A percentile compares a stretch with the other conserved stretches of the same genome.
Evolutionary conservation across 2,888 invertebrate species (phyloP).

Genomic region (Amitus sp.): DNA sequence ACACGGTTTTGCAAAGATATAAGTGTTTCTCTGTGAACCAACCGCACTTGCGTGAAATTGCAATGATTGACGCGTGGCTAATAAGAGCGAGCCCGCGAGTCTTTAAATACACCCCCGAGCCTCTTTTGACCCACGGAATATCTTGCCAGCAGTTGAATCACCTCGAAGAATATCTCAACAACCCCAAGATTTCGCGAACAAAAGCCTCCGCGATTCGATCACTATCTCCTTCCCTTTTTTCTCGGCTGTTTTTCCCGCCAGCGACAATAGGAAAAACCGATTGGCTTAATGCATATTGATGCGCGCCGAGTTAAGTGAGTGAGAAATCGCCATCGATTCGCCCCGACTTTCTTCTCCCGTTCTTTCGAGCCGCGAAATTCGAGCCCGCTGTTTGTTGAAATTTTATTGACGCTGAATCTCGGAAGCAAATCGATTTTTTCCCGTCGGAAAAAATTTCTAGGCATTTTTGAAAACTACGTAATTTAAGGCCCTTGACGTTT

Average conservation of each 20-base stretch:
- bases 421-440: too few relatives aligned
- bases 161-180: constrained; percentile 60
- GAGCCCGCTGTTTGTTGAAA: too few relatives aligned
- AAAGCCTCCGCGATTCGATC: constrained; percentile 23
- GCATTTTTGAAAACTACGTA: background rate
- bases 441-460: background rate
- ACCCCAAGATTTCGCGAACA: constrained; percentile 30
- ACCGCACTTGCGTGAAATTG: constrained; percentile 49
- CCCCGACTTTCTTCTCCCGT: too few relatives aligned
- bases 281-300: constrained; percentile 66
- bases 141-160: constrained; percentile 54
- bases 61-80: background rate
- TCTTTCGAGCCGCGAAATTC: constrained; percentile 39
- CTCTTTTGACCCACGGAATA: constrained; percentile 53
- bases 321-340: constrained; percentile 66
- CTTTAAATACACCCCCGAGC: constrained; percentile 61
- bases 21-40: too few relatives aligned
- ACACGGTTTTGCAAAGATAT: too few relatives aligned
- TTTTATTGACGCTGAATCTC: too few relatives aligned
- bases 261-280: constrained; percentile 60
- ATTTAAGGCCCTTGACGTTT: constrained; percentile 16
- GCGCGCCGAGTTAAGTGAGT: constrained; percentile 64
- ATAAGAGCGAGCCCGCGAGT: constrained; percentile 43
- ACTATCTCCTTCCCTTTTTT: constrained; percentile 21
- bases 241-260: constrained; percentile 33